Base-by-base conservation (phyloP, 2,888 invertebrate species). In the Drosophila kuntzei region DNA sequence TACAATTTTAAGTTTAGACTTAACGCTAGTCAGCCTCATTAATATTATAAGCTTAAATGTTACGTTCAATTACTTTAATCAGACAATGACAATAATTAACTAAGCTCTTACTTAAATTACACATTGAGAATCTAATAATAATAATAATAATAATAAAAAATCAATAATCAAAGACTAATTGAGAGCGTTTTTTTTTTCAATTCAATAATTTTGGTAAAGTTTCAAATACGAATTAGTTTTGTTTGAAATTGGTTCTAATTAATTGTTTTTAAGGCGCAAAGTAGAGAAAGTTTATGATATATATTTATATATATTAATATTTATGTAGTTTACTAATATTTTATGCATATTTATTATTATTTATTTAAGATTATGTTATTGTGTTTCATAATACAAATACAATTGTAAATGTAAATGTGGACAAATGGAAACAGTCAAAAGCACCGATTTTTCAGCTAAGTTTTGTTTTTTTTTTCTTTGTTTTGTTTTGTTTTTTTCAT, bases 371-470 rank as follows among this genome's bases (percentile, higher is more conserved):
- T 44, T 41, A 65, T 64, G 74, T 73, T 74, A 73, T 81, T 87
- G 69, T 89, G 84, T 89, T 89, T 87, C 87, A 80, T 82, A 89
- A 90, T 90, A 90, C 90, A 87, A 88, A 90, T 90, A 87, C 85
- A 86, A 77, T 78, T 80, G 85, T 85, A 87, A 80, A 73, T 88
- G 87, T 86, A 89, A 89, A 74, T 87, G 81, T 87, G 91, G 91
- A 91, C 92, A 92, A 92, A 92, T 92, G 91, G 89, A 91, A 91
- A 90, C 91, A 92, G 92, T 91, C 90, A 91, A 92, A 92, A 92
- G 92, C 92, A 92, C 92, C 92, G 92, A 92, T 92, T 91, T 92
- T 92, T 92, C 92, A 92, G 92, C 92, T 92, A 92, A 91, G 90
- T 91, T 91, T 76, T 73, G 41, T 63, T 57, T 59, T 49, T 53